These are phyloP conservation scores for Drosophila mauritiana DNA, from an alignment of 1,140 invertebrate species.

Conservation along the genomic window DNA sequence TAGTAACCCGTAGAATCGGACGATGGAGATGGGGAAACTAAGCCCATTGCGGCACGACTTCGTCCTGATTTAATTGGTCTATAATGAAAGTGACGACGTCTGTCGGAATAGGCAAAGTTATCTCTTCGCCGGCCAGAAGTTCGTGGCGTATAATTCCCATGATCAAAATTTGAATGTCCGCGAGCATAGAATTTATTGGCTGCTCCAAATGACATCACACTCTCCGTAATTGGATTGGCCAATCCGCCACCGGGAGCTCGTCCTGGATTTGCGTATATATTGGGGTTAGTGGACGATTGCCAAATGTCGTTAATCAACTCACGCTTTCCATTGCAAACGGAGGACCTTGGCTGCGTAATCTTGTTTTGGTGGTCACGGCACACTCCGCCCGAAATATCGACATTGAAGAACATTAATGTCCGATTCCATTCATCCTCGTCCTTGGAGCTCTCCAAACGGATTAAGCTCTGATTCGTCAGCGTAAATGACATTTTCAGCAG, in stretches of 20 bases:
- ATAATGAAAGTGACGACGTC: neutral
- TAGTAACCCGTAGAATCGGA: neutral
- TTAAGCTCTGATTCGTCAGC: constrained; percentile 33
- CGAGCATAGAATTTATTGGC: constrained; percentile 51
- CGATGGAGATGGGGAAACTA: neutral
- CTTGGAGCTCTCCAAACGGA: constrained; percentile 20
- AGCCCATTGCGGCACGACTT: neutral
- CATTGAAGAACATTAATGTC: constrained; percentile 56
- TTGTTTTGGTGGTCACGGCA: constrained; percentile 12
- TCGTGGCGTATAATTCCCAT: neutral
- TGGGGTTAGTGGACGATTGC: neutral
- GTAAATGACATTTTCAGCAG: constrained; percentile 46
- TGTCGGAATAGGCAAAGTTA: neutral
- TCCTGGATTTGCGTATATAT: constrained; percentile 12
- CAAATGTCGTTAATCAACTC: constrained; percentile 27
- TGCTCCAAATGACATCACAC: constrained; percentile 11
- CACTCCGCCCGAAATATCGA: constrained; percentile 42
- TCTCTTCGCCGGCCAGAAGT: neutral
- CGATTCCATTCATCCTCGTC: constrained; percentile 12
- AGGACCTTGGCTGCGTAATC: constrained; percentile 1
- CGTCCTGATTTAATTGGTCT: neutral
- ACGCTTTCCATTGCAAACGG: constrained; percentile 15
- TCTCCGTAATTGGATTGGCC: constrained; percentile 1
- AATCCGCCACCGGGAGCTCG: constrained; percentile 53
- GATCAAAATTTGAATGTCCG: neutral